A percentile compares a stretch with the other conserved stretches of the same genome.
These are phyloP conservation scores for Sphenopsis melanotis DNA, from an alignment of 2,797 vertebrate genomes.

Conservation along the genomic window DNA sequence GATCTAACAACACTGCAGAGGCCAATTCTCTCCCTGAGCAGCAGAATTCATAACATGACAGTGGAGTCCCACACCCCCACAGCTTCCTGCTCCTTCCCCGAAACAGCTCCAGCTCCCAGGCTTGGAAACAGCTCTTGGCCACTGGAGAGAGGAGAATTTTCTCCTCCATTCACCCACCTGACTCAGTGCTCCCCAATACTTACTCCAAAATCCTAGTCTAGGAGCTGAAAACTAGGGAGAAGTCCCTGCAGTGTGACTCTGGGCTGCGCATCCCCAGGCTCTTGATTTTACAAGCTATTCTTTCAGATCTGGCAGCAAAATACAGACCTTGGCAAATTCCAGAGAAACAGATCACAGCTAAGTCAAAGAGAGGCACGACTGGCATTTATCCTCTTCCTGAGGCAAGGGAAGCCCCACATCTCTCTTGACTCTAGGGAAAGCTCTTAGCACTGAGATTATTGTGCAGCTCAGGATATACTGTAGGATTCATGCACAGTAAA, in stretches of 20 bases:
- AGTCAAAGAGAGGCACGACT: not conserved
- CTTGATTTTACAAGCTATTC: not conserved
- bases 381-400: not conserved
- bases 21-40: not conserved
- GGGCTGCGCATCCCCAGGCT: not conserved
- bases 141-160: not conserved
- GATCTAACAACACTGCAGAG: not conserved
- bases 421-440: not conserved
- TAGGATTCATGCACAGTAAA: not conserved
- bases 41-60: not conserved
- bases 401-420: not conserved
- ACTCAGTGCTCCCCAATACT: not conserved
- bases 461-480: not conserved
- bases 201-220: not conserved
- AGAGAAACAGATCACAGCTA: not conserved
- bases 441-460: not conserved
- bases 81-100: not conserved
- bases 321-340: not conserved
- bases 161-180: not conserved
- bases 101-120: not conserved
- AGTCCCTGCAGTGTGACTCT: not conserved
- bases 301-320: not conserved
- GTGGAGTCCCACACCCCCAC: not conserved
- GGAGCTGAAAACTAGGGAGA: not conserved
- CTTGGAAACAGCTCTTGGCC: not conserved